These are phyloP conservation scores for Fistularia commersonii DNA, from an alignment of 2,797 vertebrate genomes.

Conservation along the genomic window DNA sequence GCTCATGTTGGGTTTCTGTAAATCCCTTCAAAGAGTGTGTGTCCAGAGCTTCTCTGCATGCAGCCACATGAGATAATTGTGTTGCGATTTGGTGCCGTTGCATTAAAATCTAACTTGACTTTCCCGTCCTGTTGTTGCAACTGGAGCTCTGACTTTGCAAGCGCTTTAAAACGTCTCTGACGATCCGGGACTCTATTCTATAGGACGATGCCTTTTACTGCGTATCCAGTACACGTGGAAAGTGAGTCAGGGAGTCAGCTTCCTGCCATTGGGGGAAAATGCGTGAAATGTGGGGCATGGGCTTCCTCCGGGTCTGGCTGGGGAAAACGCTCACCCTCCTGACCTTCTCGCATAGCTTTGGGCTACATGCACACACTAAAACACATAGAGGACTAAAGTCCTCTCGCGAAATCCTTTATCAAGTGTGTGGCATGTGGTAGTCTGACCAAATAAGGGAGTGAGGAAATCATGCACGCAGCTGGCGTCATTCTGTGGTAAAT, in stretches of 20 bases:
- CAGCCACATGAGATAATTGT: too few species aligned
- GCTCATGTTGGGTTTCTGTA: too few species aligned
- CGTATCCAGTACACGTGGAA: slow-evolving; percentile 20
- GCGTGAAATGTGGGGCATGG: slow-evolving; percentile 56
- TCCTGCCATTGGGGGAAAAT: slow-evolving; percentile 44
- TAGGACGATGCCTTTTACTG: slow-evolving; percentile 4
- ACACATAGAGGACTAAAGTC: slow-evolving; percentile 6
- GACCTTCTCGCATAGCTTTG: slow-evolving; percentile 44
- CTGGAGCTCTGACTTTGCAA: neutral
- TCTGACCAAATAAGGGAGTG: slow-evolving; percentile 45
- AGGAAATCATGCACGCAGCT: slow-evolving; percentile 26
- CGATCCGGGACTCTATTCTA: slow-evolving; percentile 11
- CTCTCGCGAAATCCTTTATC: slow-evolving; percentile 9
- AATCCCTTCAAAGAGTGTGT: too few species aligned
- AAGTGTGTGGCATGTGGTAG: slow-evolving; percentile 33
- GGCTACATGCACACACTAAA: slow-evolving; percentile 17
- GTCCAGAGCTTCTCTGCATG: too few species aligned
- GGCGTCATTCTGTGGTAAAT: slow-evolving; percentile 64
- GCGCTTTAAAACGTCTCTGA: neutral
- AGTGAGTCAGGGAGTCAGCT: slow-evolving; percentile 55
- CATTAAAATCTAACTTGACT: too few species aligned
- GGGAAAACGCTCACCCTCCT: slow-evolving; percentile 55
- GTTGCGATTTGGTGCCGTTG: too few species aligned
- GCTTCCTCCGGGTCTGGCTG: slow-evolving; percentile 58
- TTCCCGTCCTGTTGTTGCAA: too few species aligned